phyloP scores from a whole-genome alignment of 30 jellyfish, hydroid and myxozoan genomes.

The Aurelia sp. region DNA sequence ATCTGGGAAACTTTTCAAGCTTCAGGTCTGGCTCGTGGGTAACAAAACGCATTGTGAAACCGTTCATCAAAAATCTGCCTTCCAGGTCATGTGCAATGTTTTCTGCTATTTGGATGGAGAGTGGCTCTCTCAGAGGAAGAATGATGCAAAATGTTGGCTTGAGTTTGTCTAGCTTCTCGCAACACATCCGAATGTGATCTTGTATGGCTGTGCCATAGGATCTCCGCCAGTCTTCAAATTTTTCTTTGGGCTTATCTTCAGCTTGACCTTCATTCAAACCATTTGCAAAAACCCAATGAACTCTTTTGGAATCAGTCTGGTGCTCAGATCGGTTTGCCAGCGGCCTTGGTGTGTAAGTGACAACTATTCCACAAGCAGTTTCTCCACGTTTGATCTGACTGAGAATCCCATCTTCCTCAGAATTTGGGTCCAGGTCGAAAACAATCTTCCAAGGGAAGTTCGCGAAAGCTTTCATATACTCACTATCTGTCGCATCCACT shows the following conservation, averaged over 20 bases:
- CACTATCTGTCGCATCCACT: background rate
- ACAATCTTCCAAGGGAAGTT: slow-evolving; percentile 33
- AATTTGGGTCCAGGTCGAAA: slow-evolving; percentile 15
- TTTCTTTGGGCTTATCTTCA: background rate
- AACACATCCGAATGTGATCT: slow-evolving; percentile 4
- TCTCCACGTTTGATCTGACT: background rate
- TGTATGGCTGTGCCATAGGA: background rate
- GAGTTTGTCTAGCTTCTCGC: slow-evolving; percentile 20
- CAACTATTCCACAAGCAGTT: background rate
- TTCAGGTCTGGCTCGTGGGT: no score
- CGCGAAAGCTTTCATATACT: slow-evolving; percentile 1
- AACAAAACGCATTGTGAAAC: no score
- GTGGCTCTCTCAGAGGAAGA: background rate
- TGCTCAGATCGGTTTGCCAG: background rate
- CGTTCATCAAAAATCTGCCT: no score
- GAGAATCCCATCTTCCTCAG: slow-evolving; percentile 12
- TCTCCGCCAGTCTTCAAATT: slow-evolving; percentile 1
- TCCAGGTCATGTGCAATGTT: no score
- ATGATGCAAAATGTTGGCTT: slow-evolving; percentile 35
- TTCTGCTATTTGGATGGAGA: no score
- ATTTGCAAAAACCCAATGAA: slow-evolving; percentile 50
- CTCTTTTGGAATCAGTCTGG: background rate
- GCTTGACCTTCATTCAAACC: background rate
- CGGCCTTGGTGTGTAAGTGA: background rate
- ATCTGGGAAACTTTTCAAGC: no score